Evolutionary conservation across 2,797 vertebrate species (phyloP).

Genomic region (Lindbergichthys nudifrons): DNA sequence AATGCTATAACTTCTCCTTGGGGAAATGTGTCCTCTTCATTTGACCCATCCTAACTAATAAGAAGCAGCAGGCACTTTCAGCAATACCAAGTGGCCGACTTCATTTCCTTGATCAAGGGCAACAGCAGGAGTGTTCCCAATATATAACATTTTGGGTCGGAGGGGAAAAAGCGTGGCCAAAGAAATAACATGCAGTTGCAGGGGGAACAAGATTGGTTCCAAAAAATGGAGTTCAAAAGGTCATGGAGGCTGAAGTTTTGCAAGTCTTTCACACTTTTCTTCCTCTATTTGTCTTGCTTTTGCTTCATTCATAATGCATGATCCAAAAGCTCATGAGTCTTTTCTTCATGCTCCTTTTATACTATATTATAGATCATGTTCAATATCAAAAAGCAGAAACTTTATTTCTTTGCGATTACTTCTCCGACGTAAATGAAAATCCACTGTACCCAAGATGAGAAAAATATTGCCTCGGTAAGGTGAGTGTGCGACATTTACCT

Average conservation of each 20-base stretch:
- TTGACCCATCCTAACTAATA: constrained; percentile 51
- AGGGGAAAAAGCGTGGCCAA: neutral
- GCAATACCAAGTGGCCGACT: constrained; percentile 27
- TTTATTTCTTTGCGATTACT: constrained; percentile 10
- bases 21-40: constrained; percentile 47
- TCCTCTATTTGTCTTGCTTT: constrained; percentile 3
- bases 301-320: neutral
- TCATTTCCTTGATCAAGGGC: constrained; percentile 43
- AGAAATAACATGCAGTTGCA: neutral
- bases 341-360: constrained; percentile 15
- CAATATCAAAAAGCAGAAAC: constrained; percentile 18
- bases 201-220: neutral
- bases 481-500: constrained; percentile 49
- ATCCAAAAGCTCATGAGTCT: neutral
- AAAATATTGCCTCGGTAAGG: constrained; percentile 13
- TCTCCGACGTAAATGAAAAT: constrained; percentile 7
- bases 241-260: neutral
- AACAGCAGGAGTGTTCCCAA: constrained; percentile 41
- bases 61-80: constrained; percentile 51
- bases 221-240: constrained; percentile 3
- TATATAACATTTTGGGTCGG: neutral
- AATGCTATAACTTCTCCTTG: constrained; percentile 33
- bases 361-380: constrained; percentile 25
- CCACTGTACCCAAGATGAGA: constrained; percentile 20
- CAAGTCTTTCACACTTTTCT: constrained; percentile 4